A percentile compares a stretch with the other conserved stretches of the same genome.
These are phyloP conservation scores for Regulus satrapa DNA, from an alignment of 2,113 vertebrate genomes.

Conservation along the genomic window DNA sequence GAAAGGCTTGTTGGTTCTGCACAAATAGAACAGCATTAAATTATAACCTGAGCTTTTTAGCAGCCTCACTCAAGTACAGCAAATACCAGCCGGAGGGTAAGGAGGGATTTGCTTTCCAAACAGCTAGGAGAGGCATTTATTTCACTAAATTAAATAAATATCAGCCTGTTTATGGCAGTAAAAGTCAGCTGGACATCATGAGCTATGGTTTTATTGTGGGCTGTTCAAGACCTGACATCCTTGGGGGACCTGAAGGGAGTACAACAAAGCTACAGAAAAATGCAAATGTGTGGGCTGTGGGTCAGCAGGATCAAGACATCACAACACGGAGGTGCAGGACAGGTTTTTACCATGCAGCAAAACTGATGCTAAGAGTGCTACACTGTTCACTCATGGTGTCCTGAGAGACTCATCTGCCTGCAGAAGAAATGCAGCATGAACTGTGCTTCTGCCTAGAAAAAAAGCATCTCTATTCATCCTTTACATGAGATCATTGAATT, in stretches of 20 bases:
- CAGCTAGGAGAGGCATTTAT: conserved; percentile 23
- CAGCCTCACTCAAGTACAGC: conserved; percentile 8
- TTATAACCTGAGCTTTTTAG: conserved; percentile 2
- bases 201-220: neutral
- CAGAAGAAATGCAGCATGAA: neutral
- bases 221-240: neutral
- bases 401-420: neutral
- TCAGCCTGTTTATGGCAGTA: conserved; percentile 24
- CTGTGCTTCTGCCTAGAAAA: neutral
- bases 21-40: conserved; percentile 25
- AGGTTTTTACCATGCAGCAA: neutral
- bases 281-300: neutral
- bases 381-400: neutral
- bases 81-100: conserved; percentile 21
- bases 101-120: conserved; percentile 42
- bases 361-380: neutral
- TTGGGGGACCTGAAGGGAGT: neutral
- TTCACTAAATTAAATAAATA: conserved; percentile 58
- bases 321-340: neutral
- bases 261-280: neutral
- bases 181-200: conserved; percentile 16
- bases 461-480: neutral
- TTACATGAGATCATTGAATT: neutral
- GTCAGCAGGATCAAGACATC: neutral
- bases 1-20: neutral